Percentiles rank a stretch among this genome's conserved stretches.
phyloP scores from a whole-genome alignment of 2,888 invertebrate species.

The Aphrophora alni region DNA sequence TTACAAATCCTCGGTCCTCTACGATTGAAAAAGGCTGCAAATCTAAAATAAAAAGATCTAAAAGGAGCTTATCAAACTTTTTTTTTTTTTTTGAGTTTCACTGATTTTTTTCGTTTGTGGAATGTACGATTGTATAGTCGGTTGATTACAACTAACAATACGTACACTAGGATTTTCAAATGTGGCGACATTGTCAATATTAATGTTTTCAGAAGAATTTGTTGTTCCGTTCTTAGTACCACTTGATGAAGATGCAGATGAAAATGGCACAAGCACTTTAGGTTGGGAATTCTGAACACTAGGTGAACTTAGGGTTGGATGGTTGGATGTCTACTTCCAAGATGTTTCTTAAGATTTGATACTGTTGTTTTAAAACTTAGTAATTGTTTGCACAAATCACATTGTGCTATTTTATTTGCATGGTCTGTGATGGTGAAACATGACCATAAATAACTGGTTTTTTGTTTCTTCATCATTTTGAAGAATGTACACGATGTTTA shows the following conservation, averaged over 20 bases:
- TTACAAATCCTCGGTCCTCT: slow-evolving; percentile 28
- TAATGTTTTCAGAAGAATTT: too few relatives aligned
- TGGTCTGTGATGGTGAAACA: neutral
- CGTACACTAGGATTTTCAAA: too few relatives aligned
- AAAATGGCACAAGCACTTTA: too few relatives aligned
- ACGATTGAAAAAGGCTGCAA: slow-evolving; percentile 33
- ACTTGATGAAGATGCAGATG: too few relatives aligned
- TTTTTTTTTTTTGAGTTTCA: slow-evolving; percentile 10
- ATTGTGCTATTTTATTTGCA: neutral
- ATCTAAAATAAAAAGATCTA: slow-evolving; percentile 11
- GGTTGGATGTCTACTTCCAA: slow-evolving; percentile 18
- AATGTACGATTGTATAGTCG: too few relatives aligned
- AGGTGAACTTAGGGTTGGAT: slow-evolving; percentile 14
- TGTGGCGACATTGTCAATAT: too few relatives aligned
- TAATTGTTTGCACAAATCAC: slow-evolving; percentile 2
- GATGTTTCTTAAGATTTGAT: slow-evolving; percentile 15
- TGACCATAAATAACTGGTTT: slow-evolving; percentile 13
- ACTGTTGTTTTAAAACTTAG: slow-evolving; percentile 14
- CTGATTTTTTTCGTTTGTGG: too few relatives aligned
- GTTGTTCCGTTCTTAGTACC: too few relatives aligned
- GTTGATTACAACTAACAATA: too few relatives aligned
- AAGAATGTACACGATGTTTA: too few relatives aligned
- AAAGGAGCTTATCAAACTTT: slow-evolving; percentile 16
- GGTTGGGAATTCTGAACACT: too few relatives aligned
- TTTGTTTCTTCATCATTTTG: neutral